Conservation (phyloP, 2,888 invertebrate species). For the Cheilosia variabilis region DNA sequence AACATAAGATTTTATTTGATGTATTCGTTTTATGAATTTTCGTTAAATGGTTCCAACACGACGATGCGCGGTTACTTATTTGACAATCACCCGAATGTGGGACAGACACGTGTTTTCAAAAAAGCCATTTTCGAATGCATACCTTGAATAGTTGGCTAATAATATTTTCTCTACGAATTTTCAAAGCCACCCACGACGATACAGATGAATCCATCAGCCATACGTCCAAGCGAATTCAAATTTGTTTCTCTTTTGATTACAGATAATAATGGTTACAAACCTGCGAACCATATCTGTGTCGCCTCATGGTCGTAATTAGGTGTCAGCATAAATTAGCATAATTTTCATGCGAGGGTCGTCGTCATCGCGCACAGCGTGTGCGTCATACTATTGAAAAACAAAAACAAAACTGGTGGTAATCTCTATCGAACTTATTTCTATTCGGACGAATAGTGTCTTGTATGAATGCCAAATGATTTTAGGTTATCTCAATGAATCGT, state of each 20-base stretch:
- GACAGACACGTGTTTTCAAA: neutral
- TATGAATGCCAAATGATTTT: constrained; percentile 34
- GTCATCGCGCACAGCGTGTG: constrained; percentile 2
- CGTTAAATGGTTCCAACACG: too few species aligned
- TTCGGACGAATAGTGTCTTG: constrained; percentile 17
- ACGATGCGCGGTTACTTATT: too few species aligned
- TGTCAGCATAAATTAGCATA: constrained; percentile 61
- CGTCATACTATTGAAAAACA: constrained; percentile 30
- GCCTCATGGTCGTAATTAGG: constrained; percentile 59
- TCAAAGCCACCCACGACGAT: constrained; percentile 18
- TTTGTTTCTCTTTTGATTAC: constrained; percentile 5
- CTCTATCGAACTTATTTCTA: constrained; percentile 1
- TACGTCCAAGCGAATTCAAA: neutral
- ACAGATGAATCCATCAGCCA: neutral
- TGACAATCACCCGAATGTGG: too few species aligned
- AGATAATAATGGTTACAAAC: constrained; percentile 31
- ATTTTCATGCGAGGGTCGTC: constrained; percentile 21
- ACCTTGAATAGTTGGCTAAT: neutral
- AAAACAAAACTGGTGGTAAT: neutral
- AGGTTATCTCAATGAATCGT: constrained; percentile 39
- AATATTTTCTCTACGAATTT: neutral
- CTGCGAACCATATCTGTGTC: constrained; percentile 33
- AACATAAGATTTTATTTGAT: neutral
- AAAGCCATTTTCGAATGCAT: neutral
- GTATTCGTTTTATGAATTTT: too few species aligned